Evolutionary conservation across 2,797 vertebrate genomes (phyloP), one percentile per base, ranked within the genome.

Genomic region (Hypotaenidia philippensis): DNA sequence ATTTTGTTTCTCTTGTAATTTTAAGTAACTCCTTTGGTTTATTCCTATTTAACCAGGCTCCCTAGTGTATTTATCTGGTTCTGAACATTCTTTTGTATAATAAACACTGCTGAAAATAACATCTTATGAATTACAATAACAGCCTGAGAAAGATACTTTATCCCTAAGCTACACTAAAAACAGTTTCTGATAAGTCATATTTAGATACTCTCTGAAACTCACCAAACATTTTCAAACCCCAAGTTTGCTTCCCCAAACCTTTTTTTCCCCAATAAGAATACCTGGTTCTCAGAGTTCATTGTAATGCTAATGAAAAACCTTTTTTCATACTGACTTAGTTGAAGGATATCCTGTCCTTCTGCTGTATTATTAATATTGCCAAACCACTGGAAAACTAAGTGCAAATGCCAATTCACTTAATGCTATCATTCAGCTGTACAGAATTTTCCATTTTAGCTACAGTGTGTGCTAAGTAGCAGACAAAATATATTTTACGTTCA

Each of bases 341-440:
- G 94, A 95, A 96, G 96, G 95, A 97, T 97, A 96, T 95, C 91
- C 93, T 97, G 96, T 96, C 93, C 94, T 96, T 70, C 87, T 93
- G 69, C 70, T 97, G 90, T 92, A 97, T 97, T 97, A 97, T 97
- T 97, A 96, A 97, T 96, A 87, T 72, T 25, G 9, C 91, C 95
- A 97, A 96, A 97, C 96, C 94, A 92, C 91, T 96, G 95, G 96
- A 97, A 97, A 97, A 97, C 93, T 92, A 96, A 97, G 95, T 87
- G 85, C 91, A 96, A 96, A 97, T 96, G 94, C 93, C 96, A 97
- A 89, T 95, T 97, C 94, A 96, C 94, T 97, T 94, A 97, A 69
- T 81, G 90, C 90, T 96, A 92, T 97, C 97, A 65, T 89, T 96
- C 59, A 0, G 50, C 94, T 90, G 84, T 72, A 69, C 89, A 96